Evolutionary conservation across 2,113 vertebrate genomes (phyloP), one percentile per base, ranked within the genome.

Genomic region (Oreotragus oreotragus): DNA sequence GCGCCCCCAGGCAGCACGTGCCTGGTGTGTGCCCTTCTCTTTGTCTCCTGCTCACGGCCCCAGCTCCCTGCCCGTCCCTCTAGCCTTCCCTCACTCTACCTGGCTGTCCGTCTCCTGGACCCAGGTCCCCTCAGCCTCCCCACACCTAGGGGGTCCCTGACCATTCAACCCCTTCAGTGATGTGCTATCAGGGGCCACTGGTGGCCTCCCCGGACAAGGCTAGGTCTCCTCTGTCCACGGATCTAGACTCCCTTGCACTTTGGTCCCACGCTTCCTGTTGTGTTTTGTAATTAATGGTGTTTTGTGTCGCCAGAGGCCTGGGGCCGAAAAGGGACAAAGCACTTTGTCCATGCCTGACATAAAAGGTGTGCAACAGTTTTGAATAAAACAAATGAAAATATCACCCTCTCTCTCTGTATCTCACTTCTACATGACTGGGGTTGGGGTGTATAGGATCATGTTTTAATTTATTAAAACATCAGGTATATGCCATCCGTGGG

Each of bases 181-280:
- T 11, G 9, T 28, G n/a, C 55, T 49, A n/a, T 21, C 16, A 17
- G 21, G 60, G 77, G 47, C 9, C 30, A 33, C 16, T 19, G 47
- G 16, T 12, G 28, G 47, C 47, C 30, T 51, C 47, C 47, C 9
- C 0, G 9, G 28, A 49, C 30, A 76, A 45, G 39, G 60, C 36
- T 13, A 1, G 47, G 15, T 3, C 33, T 9, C 51, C 58, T 27
- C 43, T 5, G 1, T 16, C 57, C 1, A 2, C 0, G 0, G 27
- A 10, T 16, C 88, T 45, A 27, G 81, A 36, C 30, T 33, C 45
- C 16, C 39, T 79, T 15, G 7, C 23, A 16, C 5, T 6, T 14
- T 5, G 33, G 49, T 25, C 11, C 51, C 33, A 36, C 0, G 0
- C 6, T 10, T 30, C 58, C 28, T 36, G n/a, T 4, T 12, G 4